These are phyloP conservation scores for Drosophila mayri DNA, from an alignment of 1,140 invertebrate species.

Conservation along the genomic window DNA sequence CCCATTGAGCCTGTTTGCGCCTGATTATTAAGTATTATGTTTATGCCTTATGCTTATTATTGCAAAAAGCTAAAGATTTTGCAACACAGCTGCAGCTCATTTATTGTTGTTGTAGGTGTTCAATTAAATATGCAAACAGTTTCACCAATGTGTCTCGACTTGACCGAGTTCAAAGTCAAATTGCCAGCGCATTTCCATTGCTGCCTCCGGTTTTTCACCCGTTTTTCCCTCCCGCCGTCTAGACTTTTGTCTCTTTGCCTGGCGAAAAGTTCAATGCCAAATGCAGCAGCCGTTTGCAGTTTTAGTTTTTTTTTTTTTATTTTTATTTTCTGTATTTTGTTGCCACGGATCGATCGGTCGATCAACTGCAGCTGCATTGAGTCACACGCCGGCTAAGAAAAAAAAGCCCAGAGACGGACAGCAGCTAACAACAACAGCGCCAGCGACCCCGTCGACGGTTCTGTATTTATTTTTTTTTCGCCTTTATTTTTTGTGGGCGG, in stretches of 20 bases:
- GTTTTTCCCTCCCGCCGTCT: constrained; percentile 24
- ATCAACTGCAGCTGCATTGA: constrained; percentile 75
- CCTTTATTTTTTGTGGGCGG: constrained; percentile 67
- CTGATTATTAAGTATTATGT: constrained; percentile 71
- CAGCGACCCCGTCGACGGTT: constrained; percentile 34
- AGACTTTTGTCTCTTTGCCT: constrained; percentile 48
- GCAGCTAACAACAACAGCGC: constrained; percentile 46
- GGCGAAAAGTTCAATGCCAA: constrained; percentile 81
- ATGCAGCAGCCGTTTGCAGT: constrained; percentile 66
- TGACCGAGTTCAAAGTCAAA: constrained; percentile 82
- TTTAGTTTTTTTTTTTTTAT: constrained; percentile 11
- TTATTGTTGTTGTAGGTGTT: constrained; percentile 79
- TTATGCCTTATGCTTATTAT: constrained; percentile 69
- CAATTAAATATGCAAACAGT: constrained; percentile 83
- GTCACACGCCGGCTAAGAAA: constrained; percentile 64
- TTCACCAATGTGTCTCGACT: constrained; percentile 81
- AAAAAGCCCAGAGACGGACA: constrained; percentile 45
- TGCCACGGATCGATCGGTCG: constrained; percentile 59
- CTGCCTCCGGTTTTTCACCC: constrained; percentile 33
- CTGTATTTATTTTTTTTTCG: constrained; percentile 51
- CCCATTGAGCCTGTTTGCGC: constrained; percentile 78
- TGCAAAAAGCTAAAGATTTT: constrained; percentile 43
- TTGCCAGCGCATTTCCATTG: constrained; percentile 55
- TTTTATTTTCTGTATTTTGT: constrained; percentile 14
- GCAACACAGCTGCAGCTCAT: constrained; percentile 71